These are phyloP conservation scores for Menura novaehollandiae DNA, from an alignment of 2,113 vertebrate genomes.

Conservation along the genomic window DNA sequence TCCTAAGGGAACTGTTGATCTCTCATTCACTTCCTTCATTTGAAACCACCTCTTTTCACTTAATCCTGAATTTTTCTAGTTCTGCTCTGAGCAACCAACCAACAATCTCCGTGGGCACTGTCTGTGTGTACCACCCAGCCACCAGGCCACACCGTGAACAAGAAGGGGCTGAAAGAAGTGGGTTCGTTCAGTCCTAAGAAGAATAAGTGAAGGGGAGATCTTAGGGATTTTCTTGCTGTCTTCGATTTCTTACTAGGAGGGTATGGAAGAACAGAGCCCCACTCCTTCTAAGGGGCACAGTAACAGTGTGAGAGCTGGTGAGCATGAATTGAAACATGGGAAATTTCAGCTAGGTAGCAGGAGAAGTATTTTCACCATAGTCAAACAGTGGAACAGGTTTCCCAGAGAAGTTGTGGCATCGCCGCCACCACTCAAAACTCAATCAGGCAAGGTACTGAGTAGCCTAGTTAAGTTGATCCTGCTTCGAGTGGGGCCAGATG, in stretches of 20 bases:
- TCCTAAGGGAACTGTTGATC: neutral
- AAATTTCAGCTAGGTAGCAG: neutral
- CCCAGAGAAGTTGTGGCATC: neutral
- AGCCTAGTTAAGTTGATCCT: neutral
- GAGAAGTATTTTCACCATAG: neutral
- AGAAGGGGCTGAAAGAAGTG: neutral
- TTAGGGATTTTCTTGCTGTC: neutral
- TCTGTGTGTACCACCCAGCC: neutral
- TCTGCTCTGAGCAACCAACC: neutral
- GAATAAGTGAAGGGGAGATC: neutral
- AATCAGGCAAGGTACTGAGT: neutral
- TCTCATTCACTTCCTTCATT: neutral
- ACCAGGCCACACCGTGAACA: neutral
- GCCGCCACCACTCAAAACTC: neutral
- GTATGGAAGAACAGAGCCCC: neutral
- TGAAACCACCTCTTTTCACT: neutral
- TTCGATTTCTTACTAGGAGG: neutral
- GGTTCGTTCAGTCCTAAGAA: rapidly evolving
- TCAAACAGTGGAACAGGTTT: neutral
- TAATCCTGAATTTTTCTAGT: neutral
- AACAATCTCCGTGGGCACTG: neutral
- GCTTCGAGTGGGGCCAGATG: neutral
- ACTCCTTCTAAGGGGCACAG: neutral
- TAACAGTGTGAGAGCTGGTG: neutral
- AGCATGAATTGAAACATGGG: neutral